phyloP scores from a whole-genome alignment of 2,113 vertebrate species.

The Poeciliopsis retropinna region DNA sequence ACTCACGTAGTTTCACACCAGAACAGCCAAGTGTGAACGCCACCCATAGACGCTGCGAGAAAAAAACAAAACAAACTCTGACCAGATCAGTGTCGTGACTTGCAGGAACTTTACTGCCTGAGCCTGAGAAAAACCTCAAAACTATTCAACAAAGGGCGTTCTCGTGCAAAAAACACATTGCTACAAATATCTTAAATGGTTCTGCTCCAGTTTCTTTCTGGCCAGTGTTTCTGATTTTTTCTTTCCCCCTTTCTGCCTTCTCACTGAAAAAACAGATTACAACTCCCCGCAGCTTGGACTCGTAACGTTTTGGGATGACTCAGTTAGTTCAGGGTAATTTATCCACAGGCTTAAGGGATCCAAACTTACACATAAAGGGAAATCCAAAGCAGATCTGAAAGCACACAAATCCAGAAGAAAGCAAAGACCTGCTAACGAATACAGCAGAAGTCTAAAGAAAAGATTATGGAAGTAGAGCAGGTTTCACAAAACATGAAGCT shows the following conservation, averaged over 20 bases:
- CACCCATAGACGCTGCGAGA: not conserved
- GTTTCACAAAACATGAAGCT: not conserved
- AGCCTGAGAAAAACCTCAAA: slow-evolving; percentile 3
- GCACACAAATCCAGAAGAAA: not conserved
- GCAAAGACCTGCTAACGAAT: not conserved
- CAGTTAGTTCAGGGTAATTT: slow-evolving; percentile 28
- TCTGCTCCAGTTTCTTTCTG: slow-evolving; percentile 30
- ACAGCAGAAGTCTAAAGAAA: not conserved
- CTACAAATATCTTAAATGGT: slow-evolving; percentile 3
- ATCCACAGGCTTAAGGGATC: slow-evolving; percentile 32
- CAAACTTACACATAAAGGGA: not conserved
- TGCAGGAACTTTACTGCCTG: not conserved
- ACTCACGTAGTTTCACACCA: not conserved
- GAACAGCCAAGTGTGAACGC: not conserved
- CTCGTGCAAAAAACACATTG: slow-evolving; percentile 7
- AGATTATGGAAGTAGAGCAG: not conserved
- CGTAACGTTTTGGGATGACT: slow-evolving; percentile 47
- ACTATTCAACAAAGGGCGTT: not conserved
- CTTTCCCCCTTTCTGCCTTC: slow-evolving; percentile 6
- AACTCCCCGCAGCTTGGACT: slow-evolving; percentile 2
- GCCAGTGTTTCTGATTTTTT: slow-evolving; percentile 33
- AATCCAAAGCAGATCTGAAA: not conserved
- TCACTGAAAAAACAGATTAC: slow-evolving; percentile 22
- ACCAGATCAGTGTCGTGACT: slow-evolving; percentile 30
- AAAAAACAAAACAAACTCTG: not conserved